Evolutionary conservation across 2,113 vertebrate species (phyloP).

Genomic region (Barbus barbus): DNA sequence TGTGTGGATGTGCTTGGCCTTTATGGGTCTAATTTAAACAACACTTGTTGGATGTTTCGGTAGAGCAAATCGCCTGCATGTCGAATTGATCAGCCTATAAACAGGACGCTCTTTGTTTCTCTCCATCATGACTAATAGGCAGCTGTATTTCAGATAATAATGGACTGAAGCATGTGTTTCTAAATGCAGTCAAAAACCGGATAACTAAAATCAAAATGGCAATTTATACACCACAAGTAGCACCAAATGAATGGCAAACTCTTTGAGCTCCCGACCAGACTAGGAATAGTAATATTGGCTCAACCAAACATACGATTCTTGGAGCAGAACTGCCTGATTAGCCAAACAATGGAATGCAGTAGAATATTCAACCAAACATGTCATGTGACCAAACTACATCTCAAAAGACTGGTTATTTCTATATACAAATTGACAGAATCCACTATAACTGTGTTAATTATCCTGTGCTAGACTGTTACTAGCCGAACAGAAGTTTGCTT

Average conservation of each 20-base stretch:
- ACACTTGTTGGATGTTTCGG: constrained; percentile 14
- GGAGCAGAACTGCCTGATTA: too few relatives aligned
- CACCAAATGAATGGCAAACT: not conserved
- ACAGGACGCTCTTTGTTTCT: constrained; percentile 5
- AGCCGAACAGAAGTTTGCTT: not conserved
- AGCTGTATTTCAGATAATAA: not conserved
- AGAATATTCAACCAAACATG: too few relatives aligned
- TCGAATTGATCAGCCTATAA: constrained; percentile 18
- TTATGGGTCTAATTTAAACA: not conserved
- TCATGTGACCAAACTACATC: not conserved
- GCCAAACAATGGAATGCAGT: too few relatives aligned
- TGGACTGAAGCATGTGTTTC: not conserved
- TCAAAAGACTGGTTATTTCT: not conserved
- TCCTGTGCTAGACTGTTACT: not conserved
- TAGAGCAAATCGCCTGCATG: constrained; percentile 5
- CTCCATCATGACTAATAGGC: constrained; percentile 26
- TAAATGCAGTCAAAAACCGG: not conserved
- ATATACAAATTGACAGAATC: not conserved
- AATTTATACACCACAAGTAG: not conserved
- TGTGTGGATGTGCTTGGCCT: not conserved
- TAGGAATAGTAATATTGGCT: not conserved
- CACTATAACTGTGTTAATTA: not conserved
- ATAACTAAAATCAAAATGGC: not conserved
- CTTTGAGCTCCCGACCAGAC: not conserved
- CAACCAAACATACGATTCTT: too few relatives aligned